Base-by-base conservation (phyloP, 1,140 invertebrate species). In the Contarinia nasturtii region DNA sequence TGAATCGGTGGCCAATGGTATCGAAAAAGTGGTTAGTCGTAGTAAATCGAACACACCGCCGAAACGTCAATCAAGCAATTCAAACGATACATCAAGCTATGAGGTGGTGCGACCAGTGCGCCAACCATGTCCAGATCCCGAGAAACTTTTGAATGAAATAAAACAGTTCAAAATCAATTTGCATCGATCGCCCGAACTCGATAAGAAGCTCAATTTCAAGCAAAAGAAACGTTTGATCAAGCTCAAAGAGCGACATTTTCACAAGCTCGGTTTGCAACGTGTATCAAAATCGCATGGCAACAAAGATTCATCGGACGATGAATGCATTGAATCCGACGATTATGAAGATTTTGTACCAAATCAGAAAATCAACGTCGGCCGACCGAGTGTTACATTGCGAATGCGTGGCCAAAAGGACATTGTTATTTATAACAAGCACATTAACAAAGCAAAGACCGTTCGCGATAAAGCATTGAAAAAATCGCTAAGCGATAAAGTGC, bases 171-270 rank as follows among this genome's bases (percentile, higher is more conserved):
- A 61, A 33, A 49, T 55, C 36, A 56, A 55, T 44, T 50, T 52
- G 0, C 59, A 64, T 50, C 53, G 56, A 0, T 61, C 60, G 37
- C 58, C 61, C 7, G 61, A 64, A 46, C 61, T 63, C 34, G 40
- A 47, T 14, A 59, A 59, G 0, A 64, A 64, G 44, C 48, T 64
- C 1, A 64, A 57, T 42, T 60, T 60, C 48, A 63, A 61, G 46
- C 61, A 64, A 47, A 54, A 53, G 36, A 53, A 53, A 48, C 61
- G 57, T 49, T 51, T 61, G 54, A 65, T 65, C 46, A 70, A 67
- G 41, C 66, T 68, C 53, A 74, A 75, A 51, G 61, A 73, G 44
- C 71, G 69, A 46, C 71, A 74, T 53, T 54, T 75, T 14, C 68
- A 69, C 57, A 67, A 70, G 44, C 50, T 75, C 17, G 72, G 72